Evolutionary conservation across 2,113 vertebrate genomes (phyloP).

Genomic region (Nyctibius bracteatus): DNA sequence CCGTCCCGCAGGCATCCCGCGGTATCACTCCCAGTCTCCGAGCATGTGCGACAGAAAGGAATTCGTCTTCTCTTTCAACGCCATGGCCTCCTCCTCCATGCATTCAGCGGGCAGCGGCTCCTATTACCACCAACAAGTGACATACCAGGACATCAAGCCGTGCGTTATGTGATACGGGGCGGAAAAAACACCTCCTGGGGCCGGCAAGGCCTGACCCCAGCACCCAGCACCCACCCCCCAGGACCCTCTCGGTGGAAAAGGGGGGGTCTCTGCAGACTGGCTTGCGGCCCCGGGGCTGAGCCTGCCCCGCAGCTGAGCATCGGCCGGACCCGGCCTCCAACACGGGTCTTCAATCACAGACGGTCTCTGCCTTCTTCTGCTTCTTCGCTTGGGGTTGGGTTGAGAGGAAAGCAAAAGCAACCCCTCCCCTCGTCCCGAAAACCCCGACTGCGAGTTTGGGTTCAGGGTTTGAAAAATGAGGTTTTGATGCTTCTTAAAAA

Average conservation of each 20-base stretch:
- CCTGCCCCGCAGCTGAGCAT: not conserved
- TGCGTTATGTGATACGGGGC: conserved; percentile 91
- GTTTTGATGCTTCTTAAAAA: not conserved
- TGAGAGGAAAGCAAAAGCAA: not conserved
- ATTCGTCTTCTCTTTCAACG: conserved; percentile 99
- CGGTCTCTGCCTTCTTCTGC: conserved; percentile 22
- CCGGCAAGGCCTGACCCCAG: not conserved
- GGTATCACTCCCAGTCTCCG: conserved; percentile 96
- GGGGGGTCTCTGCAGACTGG: not conserved
- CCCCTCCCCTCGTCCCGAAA: not conserved
- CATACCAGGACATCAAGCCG: conserved; percentile 99
- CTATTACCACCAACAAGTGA: conserved; percentile 97
- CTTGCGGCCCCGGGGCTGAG: not conserved
- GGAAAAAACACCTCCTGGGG: not conserved
- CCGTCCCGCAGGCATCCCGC: conserved; percentile 85
- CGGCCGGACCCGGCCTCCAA: not conserved
- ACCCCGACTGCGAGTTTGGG: not conserved
- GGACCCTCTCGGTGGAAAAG: not conserved
- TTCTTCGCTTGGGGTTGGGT: not conserved
- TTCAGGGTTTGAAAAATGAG: not conserved
- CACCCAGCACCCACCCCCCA: not conserved
- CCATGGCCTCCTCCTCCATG: conserved; percentile 97
- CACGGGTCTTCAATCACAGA: not conserved
- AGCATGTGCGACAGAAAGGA: conserved; percentile 98
- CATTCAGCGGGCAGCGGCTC: conserved; percentile 87